Evolutionary conservation across 2,888 invertebrate species (phyloP).

Genomic region (Nemotelus pantherinus): DNA sequence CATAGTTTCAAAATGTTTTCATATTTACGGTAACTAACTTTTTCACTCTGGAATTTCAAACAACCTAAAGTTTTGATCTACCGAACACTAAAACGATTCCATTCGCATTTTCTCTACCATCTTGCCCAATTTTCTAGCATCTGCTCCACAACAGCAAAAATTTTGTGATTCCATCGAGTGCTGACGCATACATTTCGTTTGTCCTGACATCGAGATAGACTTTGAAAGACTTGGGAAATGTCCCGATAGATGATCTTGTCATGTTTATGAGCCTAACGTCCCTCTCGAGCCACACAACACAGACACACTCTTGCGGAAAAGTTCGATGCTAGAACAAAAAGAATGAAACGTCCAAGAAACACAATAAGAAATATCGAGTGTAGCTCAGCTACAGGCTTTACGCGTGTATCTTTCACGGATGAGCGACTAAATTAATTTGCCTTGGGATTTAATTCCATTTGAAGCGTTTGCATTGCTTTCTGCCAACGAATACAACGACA

Average conservation of each 20-base stretch:
- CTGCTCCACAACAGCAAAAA: too few relatives aligned
- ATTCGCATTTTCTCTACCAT: too few relatives aligned
- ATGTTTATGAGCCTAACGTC: conserved; percentile 14
- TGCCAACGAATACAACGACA: neutral
- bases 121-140: too few relatives aligned
- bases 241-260: conserved; percentile 5
- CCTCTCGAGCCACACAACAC: conserved; percentile 13
- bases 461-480: conserved; percentile 1
- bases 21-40: too few relatives aligned
- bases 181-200: conserved; percentile 10
- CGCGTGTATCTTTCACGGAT: conserved; percentile 28
- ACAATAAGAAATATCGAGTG: neutral
- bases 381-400: neutral
- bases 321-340: neutral
- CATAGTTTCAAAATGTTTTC: too few relatives aligned
- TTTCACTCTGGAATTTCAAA: too few relatives aligned
- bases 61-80: too few relatives aligned
- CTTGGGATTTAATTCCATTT: conserved; percentile 38
- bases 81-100: too few relatives aligned
- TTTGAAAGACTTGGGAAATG: conserved; percentile 12
- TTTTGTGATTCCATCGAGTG: neutral
- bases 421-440: conserved; percentile 36
- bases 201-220: conserved; percentile 13
- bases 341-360: neutral
- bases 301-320: too few relatives aligned